Conservation (phyloP, 2,797 vertebrate genomes). For the Eulemur coronatus region DNA sequence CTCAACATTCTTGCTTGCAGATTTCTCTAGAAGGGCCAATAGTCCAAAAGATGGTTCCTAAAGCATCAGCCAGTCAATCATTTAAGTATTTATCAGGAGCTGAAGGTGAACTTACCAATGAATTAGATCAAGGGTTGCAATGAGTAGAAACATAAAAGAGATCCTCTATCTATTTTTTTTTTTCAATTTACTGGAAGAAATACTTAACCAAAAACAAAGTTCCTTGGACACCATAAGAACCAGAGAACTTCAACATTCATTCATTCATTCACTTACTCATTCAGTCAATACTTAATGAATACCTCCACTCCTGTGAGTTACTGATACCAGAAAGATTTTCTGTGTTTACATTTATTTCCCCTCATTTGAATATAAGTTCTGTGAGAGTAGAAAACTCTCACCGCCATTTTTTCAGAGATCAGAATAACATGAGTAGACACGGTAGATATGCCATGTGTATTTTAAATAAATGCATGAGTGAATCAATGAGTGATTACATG, state of each 20-base stretch:
- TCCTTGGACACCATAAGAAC: background rate
- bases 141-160: background rate
- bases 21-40: background rate
- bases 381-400: background rate
- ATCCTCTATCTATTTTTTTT: background rate
- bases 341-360: background rate
- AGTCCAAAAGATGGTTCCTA: background rate
- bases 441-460: background rate
- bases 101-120: background rate
- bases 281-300: background rate
- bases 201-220: slow-evolving; percentile 2
- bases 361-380: background rate
- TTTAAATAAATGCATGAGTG: background rate
- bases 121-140: background rate
- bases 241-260: background rate
- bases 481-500: background rate
- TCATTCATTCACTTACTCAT: background rate
- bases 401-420: background rate
- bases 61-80: background rate
- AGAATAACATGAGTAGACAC: background rate
- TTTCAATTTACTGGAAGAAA: background rate
- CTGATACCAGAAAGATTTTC: background rate
- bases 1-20: background rate
- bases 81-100: slow-evolving; percentile 6
- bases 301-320: too few relatives aligned